Evolutionary conservation across 2,888 invertebrate species (phyloP).

Genomic region (Tortricodes alternella): DNA sequence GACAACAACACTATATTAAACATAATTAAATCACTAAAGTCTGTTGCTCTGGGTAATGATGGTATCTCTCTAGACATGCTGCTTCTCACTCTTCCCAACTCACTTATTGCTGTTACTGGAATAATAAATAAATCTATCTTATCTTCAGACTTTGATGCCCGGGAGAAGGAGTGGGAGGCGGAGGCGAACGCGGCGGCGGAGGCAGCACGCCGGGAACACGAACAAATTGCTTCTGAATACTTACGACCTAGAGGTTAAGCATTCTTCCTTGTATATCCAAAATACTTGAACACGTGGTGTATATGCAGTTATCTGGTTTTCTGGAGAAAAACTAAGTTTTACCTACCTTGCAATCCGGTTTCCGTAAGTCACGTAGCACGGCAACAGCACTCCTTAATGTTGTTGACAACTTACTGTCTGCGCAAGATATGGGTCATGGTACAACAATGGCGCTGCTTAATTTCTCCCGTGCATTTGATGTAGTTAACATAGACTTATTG

Average conservation of each 20-base stretch:
- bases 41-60: constrained; percentile 29
- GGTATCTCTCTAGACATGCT: constrained; percentile 30
- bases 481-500: not conserved
- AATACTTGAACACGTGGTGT: constrained; percentile 33
- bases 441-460: constrained; percentile 32
- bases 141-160: constrained; percentile 27
- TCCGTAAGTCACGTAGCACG: constrained; percentile 27
- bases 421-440: constrained; percentile 29
- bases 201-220: no score
- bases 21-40: constrained; percentile 11
- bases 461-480: constrained; percentile 37
- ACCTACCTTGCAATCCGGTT: constrained; percentile 33
- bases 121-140: constrained; percentile 30
- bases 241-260: constrained; percentile 37
- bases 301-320: constrained; percentile 33
- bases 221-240: constrained; percentile 31
- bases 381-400: constrained; percentile 32
- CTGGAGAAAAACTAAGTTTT: constrained; percentile 33
- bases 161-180: no score
- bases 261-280: constrained; percentile 36
- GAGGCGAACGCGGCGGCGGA: no score
- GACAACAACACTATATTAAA: not conserved
- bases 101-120: constrained; percentile 18
- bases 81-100: constrained; percentile 10
- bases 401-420: constrained; percentile 27